These are phyloP conservation scores for Hydrophis major DNA, from an alignment of 2,797 vertebrate species.

Conservation along the genomic window DNA sequence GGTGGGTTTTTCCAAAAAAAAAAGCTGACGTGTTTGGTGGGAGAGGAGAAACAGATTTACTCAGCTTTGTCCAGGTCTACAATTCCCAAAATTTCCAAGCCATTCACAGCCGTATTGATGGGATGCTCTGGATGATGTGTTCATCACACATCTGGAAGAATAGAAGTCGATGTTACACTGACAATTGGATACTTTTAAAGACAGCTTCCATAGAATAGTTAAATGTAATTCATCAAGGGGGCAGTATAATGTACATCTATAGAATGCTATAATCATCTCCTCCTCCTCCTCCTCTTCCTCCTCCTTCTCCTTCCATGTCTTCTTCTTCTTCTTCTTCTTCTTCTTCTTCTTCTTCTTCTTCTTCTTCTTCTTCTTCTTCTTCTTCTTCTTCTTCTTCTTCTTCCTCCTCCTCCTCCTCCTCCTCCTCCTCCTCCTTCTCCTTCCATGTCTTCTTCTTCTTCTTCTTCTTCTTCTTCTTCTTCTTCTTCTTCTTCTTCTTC, in stretches of 20 bases:
- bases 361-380: too few species aligned
- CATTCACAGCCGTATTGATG: background rate
- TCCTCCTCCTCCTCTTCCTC: too few species aligned
- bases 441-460: too few species aligned
- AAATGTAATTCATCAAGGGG: background rate
- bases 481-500: too few species aligned
- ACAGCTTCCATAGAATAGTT: background rate
- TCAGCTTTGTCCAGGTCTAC: background rate
- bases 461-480: too few species aligned
- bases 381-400: rapidly evolving
- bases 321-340: too few species aligned
- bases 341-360: too few species aligned
- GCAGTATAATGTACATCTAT: background rate
- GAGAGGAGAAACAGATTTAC: background rate
- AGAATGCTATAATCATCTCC: background rate
- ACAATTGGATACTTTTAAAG: background rate
- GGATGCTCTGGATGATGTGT: background rate
- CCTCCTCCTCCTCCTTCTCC: too few species aligned
- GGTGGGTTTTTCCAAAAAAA: background rate
- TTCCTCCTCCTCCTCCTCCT: too few species aligned
- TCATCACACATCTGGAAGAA: background rate
- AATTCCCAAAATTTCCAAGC: background rate
- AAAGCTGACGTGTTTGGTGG: background rate
- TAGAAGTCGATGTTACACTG: background rate
- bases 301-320: background rate